phyloP scores from a whole-genome alignment of 2,888 invertebrate genomes.

The Megamerina dolium region DNA sequence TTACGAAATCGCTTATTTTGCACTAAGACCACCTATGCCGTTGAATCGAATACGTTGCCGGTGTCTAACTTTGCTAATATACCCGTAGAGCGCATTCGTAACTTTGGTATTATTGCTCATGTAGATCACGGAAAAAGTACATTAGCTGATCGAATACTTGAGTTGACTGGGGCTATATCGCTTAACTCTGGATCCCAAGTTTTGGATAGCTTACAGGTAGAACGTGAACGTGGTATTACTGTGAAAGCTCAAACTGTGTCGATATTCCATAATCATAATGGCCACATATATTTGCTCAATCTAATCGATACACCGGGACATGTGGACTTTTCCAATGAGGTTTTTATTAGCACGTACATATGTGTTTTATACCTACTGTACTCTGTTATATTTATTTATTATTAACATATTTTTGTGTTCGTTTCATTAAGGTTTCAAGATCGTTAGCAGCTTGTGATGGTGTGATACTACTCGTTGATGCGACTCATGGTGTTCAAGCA shows the following conservation, averaged over 20 bases:
- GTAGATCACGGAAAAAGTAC: constrained; percentile 99
- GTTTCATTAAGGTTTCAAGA: constrained; percentile 60
- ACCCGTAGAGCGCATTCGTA: constrained; percentile 59
- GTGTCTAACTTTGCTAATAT: constrained; percentile 32
- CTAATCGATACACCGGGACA: constrained; percentile 98
- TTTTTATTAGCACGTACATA: constrained; percentile 37
- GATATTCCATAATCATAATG: constrained; percentile 66
- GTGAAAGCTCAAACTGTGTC: constrained; percentile 97
- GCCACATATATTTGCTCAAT: constrained; percentile 75
- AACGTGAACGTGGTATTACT: constrained; percentile 94
- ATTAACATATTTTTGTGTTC: neutral
- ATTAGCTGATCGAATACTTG: constrained; percentile 88
- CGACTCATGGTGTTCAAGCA: constrained; percentile 93
- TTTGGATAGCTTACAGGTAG: constrained; percentile 75
- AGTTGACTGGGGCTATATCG: constrained; percentile 78
- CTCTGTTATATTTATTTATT: too few relatives aligned
- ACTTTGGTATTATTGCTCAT: constrained; percentile 98
- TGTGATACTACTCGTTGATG: constrained; percentile 89
- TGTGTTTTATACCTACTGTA: neutral
- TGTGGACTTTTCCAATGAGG: constrained; percentile 96
- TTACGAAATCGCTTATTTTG: too few relatives aligned
- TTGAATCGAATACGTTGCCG: too few relatives aligned
- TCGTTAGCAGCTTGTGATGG: constrained; percentile 92
- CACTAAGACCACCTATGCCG: too few relatives aligned
- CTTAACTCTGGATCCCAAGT: constrained; percentile 64